phyloP scores from a whole-genome alignment of 2,888 invertebrate genomes.

The Penaeus monodon region DNA sequence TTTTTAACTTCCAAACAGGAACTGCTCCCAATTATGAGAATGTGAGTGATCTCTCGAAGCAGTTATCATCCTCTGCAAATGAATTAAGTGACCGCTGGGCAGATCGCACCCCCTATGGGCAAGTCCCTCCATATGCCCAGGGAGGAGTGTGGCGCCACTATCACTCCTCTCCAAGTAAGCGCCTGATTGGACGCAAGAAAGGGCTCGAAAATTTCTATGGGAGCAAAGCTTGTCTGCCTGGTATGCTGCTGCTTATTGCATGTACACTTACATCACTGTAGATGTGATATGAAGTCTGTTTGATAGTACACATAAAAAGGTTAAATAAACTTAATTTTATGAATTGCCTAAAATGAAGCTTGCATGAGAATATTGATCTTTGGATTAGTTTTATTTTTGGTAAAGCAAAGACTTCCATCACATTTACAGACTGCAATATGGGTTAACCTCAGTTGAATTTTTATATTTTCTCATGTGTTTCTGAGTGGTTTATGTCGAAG shows the following conservation, averaged over 20 bases:
- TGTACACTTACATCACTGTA: neutral
- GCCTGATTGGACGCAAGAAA: conserved; percentile 61
- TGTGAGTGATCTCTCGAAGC: conserved; percentile 39
- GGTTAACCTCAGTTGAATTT: too few species aligned
- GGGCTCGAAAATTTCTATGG: conserved; percentile 61
- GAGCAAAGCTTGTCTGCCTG: conserved; percentile 65
- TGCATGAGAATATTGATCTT: too few species aligned
- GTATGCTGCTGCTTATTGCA: conserved; percentile 50
- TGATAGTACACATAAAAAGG: too few species aligned
- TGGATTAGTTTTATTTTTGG: too few species aligned
- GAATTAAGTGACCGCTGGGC: conserved; percentile 57
- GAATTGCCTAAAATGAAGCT: too few species aligned
- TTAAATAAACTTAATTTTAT: too few species aligned
- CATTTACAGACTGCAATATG: too few species aligned
- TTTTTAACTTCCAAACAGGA: conserved; percentile 10
- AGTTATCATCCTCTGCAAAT: conserved; percentile 53
- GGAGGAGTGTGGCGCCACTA: conserved; percentile 61
- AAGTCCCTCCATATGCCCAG: conserved; percentile 45
- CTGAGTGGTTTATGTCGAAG: too few species aligned
- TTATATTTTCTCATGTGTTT: too few species aligned
- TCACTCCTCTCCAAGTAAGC: conserved; percentile 65
- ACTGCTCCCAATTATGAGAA: conserved; percentile 44
- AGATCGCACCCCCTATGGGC: conserved; percentile 49
- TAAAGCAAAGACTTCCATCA: too few species aligned
- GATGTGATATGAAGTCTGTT: too few species aligned